A percentile compares a stretch with the other conserved stretches of the same genome.
Conservation (phyloP, 1,140 invertebrate species). For the Leguminivora glycinivorella region DNA sequence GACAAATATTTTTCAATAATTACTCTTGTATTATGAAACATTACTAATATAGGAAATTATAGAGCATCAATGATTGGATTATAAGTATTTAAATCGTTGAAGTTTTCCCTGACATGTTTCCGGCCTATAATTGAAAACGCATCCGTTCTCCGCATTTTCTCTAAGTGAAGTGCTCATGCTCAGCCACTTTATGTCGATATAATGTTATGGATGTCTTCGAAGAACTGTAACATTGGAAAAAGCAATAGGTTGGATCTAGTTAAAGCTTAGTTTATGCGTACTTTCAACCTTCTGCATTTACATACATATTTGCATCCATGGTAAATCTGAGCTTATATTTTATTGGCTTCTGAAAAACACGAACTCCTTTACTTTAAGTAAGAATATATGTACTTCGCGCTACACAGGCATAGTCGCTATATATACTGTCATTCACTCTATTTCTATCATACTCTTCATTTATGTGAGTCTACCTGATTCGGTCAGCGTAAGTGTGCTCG, state of each 20-base stretch:
- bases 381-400: background rate
- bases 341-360: background rate
- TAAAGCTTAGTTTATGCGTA: background rate
- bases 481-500: constrained; percentile 37
- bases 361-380: background rate
- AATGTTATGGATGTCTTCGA: background rate
- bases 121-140: constrained; percentile 35
- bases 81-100: constrained; percentile 1
- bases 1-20: too few species aligned
- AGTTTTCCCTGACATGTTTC: constrained; percentile 28
- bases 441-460: constrained; percentile 37
- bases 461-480: constrained; percentile 37
- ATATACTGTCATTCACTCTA: constrained; percentile 30
- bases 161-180: constrained; percentile 6
- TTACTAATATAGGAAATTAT: background rate
- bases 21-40: too few species aligned
- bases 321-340: background rate
- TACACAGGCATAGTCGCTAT: background rate
- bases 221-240: background rate
- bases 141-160: constrained; percentile 35
- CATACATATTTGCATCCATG: background rate
- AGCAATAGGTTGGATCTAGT: background rate
- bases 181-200: constrained; percentile 4
- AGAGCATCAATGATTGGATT: constrained; percentile 11
- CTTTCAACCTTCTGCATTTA: background rate